These are phyloP conservation scores for Pachyuromys duprasi DNA, from an alignment of 2,797 vertebrate genomes.

Conservation along the genomic window DNA sequence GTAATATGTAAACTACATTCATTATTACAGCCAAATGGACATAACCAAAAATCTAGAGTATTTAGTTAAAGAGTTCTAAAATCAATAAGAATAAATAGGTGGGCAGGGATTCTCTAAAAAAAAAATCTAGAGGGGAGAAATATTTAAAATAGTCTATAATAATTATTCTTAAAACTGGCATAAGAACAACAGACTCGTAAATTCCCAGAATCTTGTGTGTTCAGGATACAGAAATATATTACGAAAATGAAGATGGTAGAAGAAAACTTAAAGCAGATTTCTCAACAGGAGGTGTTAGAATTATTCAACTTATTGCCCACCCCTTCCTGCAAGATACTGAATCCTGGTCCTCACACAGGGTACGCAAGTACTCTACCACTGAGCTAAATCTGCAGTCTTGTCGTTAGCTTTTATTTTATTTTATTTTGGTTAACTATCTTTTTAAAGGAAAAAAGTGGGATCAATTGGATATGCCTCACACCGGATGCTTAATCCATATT, in stretches of 20 bases:
- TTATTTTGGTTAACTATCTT: neutral
- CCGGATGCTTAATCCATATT: neutral
- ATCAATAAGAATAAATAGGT: conserved; percentile 34
- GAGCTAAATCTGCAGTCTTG: neutral
- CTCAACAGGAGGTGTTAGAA: neutral
- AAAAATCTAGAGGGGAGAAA: neutral
- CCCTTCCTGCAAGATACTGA: neutral
- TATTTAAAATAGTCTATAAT: neutral
- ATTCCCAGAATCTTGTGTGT: neutral
- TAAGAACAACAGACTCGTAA: conserved; percentile 10
- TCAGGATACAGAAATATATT: neutral
- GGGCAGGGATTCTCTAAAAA: neutral
- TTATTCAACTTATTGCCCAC: neutral
- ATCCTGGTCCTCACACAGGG: neutral
- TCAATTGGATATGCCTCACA: neutral
- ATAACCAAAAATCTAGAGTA: neutral
- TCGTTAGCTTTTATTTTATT: neutral
- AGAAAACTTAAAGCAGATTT: conserved; percentile 15
- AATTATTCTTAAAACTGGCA: neutral
- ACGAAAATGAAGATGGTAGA: neutral
- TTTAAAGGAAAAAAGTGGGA: neutral
- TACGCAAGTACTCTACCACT: neutral
- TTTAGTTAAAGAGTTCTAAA: conserved; percentile 52
- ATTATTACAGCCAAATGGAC: neutral
- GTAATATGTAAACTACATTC: neutral